These are phyloP conservation scores for Heliconius hermathena DNA, from an alignment of 1,140 invertebrate genomes.

Conservation along the genomic window DNA sequence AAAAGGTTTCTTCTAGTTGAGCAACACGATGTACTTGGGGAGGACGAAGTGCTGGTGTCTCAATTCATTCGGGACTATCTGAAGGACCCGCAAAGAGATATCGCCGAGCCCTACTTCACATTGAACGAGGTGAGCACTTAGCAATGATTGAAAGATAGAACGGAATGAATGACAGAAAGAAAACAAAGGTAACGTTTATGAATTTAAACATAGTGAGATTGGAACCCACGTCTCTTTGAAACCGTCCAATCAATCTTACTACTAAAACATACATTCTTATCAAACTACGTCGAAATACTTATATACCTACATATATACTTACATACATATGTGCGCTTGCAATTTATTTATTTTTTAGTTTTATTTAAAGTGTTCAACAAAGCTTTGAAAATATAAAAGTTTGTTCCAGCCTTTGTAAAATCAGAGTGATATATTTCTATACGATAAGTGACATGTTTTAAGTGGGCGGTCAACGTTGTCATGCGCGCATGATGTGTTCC, in stretches of 20 bases:
- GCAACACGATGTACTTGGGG: constrained; percentile 88
- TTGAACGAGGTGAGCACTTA: constrained; percentile 83
- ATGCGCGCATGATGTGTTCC: not conserved
- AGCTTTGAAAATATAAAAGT: not conserved
- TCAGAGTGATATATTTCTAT: not conserved
- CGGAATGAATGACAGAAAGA: not conserved
- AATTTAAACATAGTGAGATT: no score
- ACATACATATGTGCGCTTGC: no score
- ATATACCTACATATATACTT: no score
- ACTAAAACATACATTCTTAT: no score
- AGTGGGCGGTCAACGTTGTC: not conserved
- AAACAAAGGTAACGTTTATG: no score
- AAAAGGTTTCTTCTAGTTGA: constrained; percentile 90
- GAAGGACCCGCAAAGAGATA: constrained; percentile 89
- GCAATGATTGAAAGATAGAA: not conserved
- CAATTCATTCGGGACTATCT: constrained; percentile 90
- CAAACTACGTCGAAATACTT: no score
- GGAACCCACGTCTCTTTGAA: no score
- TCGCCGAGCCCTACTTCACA: constrained; percentile 91
- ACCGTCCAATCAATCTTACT: no score
- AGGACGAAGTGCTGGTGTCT: constrained; percentile 85
- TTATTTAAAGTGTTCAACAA: no score
- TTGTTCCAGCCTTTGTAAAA: not conserved
- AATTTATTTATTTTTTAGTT: no score
- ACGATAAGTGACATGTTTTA: not conserved